A percentile compares a stretch with the other conserved stretches of the same genome.
phyloP scores from a whole-genome alignment of 2,797 vertebrate genomes.

The Eulemur rubriventer region DNA sequence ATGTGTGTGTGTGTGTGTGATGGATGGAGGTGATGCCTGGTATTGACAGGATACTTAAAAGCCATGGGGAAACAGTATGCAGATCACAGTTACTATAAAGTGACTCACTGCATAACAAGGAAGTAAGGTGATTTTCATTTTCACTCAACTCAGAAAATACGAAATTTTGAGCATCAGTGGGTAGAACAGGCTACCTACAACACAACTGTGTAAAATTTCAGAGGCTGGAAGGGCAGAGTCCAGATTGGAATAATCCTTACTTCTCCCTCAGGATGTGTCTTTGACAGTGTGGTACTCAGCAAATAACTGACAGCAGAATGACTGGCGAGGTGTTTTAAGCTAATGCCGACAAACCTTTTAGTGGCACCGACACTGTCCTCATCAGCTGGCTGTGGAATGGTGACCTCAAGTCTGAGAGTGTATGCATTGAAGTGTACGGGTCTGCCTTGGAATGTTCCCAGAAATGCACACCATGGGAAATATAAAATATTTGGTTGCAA shows the following conservation, averaged over 20 bases:
- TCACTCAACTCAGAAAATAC: not conserved
- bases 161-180: not conserved
- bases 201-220: not conserved
- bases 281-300: not conserved
- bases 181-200: not conserved
- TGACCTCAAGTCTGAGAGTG: not conserved
- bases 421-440: not conserved
- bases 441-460: not conserved
- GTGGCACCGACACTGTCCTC: not conserved
- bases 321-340: not conserved
- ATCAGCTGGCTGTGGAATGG: not conserved
- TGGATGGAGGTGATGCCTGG: not conserved
- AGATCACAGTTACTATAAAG: constrained; percentile 15
- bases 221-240: not conserved
- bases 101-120: not conserved
- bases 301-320: not conserved
- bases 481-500: not conserved
- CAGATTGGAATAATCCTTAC: not conserved
- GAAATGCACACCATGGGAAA: not conserved
- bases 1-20: not conserved
- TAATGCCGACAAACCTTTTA: not conserved
- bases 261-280: not conserved
- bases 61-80: not conserved
- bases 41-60: not conserved
- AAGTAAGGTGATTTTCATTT: not conserved